Evolutionary conservation across 2,797 vertebrate species (phyloP).

Genomic region (Tragelaphus oryx): DNA sequence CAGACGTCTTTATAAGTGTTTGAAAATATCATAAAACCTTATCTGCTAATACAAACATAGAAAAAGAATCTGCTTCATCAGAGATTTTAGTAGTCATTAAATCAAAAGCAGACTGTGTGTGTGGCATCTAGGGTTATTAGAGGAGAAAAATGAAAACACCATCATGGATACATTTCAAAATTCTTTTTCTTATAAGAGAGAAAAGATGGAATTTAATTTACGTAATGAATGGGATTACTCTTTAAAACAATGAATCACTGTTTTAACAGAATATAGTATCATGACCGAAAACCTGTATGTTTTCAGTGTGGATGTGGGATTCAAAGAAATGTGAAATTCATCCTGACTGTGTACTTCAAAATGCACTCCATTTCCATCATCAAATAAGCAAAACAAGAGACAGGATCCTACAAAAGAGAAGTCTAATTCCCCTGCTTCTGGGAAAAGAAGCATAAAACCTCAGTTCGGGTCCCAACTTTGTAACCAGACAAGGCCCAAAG

Average conservation of each 20-base stretch:
- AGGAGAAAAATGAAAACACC: slow-evolving; percentile 14
- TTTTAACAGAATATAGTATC: slow-evolving; percentile 19
- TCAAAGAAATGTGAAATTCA: slow-evolving; percentile 1
- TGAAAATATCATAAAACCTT: background rate
- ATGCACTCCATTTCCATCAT: background rate
- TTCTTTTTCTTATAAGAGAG: background rate
- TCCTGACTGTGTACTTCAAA: background rate
- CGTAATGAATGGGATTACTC: background rate
- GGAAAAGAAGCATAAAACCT: background rate
- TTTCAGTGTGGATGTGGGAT: slow-evolving; percentile 3
- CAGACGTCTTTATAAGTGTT: background rate
- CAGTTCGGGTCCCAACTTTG: background rate
- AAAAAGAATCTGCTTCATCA: background rate
- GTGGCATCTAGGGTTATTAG: background rate
- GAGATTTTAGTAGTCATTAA: background rate
- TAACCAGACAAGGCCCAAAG: background rate
- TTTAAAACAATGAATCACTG: slow-evolving; percentile 8
- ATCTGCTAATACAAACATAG: background rate
- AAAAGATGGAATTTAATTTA: slow-evolving; percentile 1
- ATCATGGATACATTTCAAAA: background rate
- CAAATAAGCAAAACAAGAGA: background rate
- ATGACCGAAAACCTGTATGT: background rate
- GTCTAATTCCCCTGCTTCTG: background rate
- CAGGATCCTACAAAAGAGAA: background rate
- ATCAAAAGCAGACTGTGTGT: background rate